Evolutionary conservation across 1,140 invertebrate genomes (phyloP).

Genomic region (Metaphire vulgaris): DNA sequence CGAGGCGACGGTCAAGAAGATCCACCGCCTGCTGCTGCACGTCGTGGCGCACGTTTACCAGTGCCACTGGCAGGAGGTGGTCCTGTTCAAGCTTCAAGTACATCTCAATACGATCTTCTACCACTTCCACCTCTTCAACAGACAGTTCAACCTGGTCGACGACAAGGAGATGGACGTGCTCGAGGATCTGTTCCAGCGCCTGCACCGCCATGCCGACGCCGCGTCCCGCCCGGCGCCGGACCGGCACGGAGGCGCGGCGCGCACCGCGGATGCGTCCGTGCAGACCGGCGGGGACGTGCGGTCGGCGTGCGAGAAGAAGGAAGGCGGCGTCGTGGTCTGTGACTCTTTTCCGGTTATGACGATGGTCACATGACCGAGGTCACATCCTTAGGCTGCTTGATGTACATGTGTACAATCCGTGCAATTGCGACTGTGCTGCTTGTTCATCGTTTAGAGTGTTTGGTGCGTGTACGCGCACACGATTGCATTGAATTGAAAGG

Average conservation of each 20-base stretch:
- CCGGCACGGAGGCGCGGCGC: too few relatives aligned
- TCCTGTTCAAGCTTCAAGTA: slow-evolving; percentile 68
- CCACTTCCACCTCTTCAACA: slow-evolving; percentile 83
- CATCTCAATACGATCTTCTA: slow-evolving; percentile 93
- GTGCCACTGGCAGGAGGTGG: slow-evolving; percentile 90
- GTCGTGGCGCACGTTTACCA: slow-evolving; percentile 96
- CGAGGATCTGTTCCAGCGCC: slow-evolving; percentile 56
- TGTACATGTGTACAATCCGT: too few relatives aligned
- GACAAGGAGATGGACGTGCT: slow-evolving; percentile 94
- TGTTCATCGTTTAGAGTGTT: too few relatives aligned
- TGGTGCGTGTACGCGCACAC: too few relatives aligned
- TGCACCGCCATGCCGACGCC: slow-evolving; percentile 4
- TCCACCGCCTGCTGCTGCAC: slow-evolving; percentile 90
- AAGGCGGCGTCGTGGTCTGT: background rate
- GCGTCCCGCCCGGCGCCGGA: too few relatives aligned
- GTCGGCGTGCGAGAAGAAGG: background rate
- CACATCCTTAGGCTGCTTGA: background rate
- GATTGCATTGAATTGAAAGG: too few relatives aligned
- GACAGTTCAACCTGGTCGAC: slow-evolving; percentile 72
- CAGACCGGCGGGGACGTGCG: background rate
- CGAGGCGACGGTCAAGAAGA: slow-evolving; percentile 89
- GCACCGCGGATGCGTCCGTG: too few relatives aligned
- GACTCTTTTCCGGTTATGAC: background rate
- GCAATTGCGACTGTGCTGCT: too few relatives aligned
- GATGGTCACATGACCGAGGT: background rate